These are phyloP conservation scores for Rhinopomastus cyanomelas DNA, from an alignment of 2,113 vertebrate species.

Conservation along the genomic window DNA sequence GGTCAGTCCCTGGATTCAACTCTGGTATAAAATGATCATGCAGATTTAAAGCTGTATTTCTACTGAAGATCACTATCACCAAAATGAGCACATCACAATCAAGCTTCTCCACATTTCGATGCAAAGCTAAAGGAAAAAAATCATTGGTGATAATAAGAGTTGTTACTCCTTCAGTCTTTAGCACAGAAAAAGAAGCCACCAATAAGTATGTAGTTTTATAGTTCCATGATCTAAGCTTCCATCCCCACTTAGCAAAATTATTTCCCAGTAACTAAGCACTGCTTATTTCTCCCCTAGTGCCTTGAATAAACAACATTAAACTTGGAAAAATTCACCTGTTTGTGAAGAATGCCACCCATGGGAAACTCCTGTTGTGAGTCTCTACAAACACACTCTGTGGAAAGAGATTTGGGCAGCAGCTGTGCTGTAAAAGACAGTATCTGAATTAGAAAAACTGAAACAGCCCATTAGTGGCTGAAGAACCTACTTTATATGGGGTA, in stretches of 20 bases:
- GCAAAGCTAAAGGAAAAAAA: neutral
- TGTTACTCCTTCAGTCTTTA: neutral
- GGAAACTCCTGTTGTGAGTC: slow-evolving; percentile 87
- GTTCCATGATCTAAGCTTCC: neutral
- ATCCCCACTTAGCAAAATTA: neutral
- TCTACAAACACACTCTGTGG: slow-evolving; percentile 93
- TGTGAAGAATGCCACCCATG: slow-evolving; percentile 91
- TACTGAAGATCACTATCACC: neutral
- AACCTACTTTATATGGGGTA: neutral
- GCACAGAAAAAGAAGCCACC: neutral
- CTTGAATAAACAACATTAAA: neutral
- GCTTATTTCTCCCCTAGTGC: neutral
- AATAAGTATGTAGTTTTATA: neutral
- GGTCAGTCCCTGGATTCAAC: neutral
- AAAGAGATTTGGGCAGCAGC: slow-evolving; percentile 91
- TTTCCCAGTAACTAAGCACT: neutral
- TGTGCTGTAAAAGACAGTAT: slow-evolving; percentile 82
- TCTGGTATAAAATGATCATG: neutral
- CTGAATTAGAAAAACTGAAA: neutral
- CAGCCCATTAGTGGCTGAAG: rapidly evolving
- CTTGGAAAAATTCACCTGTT: slow-evolving; percentile 77
- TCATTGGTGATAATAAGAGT: neutral
- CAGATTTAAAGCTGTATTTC: neutral
- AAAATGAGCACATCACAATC: neutral
- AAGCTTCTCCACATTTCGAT: neutral